phyloP scores from a whole-genome alignment of 2,888 invertebrate genomes.

The Diplolepis rosae region DNA sequence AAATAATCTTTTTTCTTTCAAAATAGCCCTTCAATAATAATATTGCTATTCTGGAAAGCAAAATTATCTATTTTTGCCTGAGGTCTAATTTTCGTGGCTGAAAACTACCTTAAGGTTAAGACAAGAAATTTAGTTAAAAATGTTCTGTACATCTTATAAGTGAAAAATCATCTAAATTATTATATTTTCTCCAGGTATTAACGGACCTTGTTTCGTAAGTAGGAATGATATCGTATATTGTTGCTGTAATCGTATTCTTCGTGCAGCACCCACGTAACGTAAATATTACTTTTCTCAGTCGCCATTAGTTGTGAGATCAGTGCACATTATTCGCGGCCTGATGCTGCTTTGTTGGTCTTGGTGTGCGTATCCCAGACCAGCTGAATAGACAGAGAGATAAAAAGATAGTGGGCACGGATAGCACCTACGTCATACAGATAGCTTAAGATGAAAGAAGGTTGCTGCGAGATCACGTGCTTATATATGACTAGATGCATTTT shows the following conservation, averaged over 20 bases:
- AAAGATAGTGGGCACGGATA: constrained; percentile 3
- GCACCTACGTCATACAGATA: background rate
- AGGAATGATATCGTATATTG: background rate
- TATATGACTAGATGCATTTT: background rate
- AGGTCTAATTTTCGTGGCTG: no score
- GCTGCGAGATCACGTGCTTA: background rate
- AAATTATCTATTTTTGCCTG: no score
- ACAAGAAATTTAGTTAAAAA: background rate
- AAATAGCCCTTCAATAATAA: no score
- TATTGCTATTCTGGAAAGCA: no score
- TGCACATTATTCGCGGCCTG: constrained; percentile 5
- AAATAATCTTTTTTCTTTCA: no score
- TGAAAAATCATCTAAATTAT: no score
- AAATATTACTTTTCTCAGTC: constrained; percentile 9
- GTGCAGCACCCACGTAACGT: constrained; percentile 13
- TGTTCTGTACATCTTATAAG: background rate
- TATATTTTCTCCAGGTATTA: background rate
- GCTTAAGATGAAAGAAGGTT: background rate
- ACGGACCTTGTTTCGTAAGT: background rate
- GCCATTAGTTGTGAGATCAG: constrained; percentile 15
- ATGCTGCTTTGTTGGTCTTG: background rate
- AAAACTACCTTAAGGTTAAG: background rate
- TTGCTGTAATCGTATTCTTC: constrained; percentile 7
- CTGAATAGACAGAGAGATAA: constrained; percentile 3
- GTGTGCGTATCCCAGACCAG: background rate